Conservation (phyloP, 1,140 invertebrate species). For the Drosophila mauritiana region DNA sequence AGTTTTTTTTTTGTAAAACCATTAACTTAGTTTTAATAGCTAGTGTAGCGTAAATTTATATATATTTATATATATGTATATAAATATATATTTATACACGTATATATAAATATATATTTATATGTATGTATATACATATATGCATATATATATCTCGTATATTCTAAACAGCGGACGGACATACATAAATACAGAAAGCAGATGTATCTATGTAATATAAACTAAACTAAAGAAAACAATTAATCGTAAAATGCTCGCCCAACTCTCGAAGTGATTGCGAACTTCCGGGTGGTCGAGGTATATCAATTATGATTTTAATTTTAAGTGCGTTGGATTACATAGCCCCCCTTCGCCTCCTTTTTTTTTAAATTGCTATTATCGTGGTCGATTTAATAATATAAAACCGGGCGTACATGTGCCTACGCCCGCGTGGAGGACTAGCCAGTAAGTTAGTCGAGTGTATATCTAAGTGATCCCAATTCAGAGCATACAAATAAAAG, state of each 20-base stretch:
- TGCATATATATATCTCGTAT: conserved; percentile 1
- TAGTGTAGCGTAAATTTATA: conserved; percentile 69
- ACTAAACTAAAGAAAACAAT: conserved; percentile 19
- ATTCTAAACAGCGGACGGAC: conserved; percentile 24
- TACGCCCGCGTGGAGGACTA: conserved; percentile 21
- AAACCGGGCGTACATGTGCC: conserved; percentile 12
- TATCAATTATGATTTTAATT: conserved; percentile 3
- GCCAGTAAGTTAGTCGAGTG: conserved; percentile 23
- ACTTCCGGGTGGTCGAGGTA: not conserved
- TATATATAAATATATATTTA: conserved; percentile 1
- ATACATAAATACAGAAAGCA: conserved; percentile 21
- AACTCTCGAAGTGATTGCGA: not conserved
- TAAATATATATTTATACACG: not conserved
- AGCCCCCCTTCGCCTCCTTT: conserved; percentile 10
- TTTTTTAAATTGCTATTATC: conserved; percentile 47
- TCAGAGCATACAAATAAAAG: conserved; percentile 40
- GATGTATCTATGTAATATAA: conserved; percentile 36
- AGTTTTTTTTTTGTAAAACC: conserved; percentile 69
- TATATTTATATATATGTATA: not conserved
- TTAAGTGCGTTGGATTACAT: not conserved
- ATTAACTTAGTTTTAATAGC: conserved; percentile 75
- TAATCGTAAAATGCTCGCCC: not conserved
- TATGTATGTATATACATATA: not conserved
- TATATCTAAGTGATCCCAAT: conserved; percentile 23
- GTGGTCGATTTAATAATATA: conserved; percentile 49